Evolutionary conservation across 2,113 vertebrate genomes (phyloP), one percentile per base, ranked within the genome.

Genomic region (Tragelaphus buxtoni): DNA sequence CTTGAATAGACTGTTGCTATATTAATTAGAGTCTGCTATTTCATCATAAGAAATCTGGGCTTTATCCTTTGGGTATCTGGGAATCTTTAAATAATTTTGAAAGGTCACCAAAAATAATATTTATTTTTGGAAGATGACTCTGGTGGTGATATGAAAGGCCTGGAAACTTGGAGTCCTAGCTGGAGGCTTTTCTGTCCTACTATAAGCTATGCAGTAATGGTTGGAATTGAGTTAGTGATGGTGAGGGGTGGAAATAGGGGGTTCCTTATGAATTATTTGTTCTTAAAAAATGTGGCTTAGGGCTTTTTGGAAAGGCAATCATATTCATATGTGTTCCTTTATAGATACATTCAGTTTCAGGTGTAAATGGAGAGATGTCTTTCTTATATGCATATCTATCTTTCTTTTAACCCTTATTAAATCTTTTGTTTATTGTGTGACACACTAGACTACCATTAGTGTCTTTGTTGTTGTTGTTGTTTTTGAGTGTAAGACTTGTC

Each of bases 51-150:
- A 92, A 83, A 49, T 32, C 18, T 81, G 13, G 35, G 39, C 28
- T 92, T 92, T 95, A 17, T 88, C 39, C 17, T 79, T 74, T n/a
- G 49, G 5, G 9, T 92, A 56, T 91, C 49, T 81, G 69, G 45
- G 32, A 76, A 26, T 65, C 30, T 53, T 92, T 80, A 47, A 61
- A 93, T 45, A 90, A 88, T 74, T 92, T 87, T 95, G 74, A 91
- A 20, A 91, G 47, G 24, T 49, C 4, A 53, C 9, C 85, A 95
- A 80, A 91, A 13, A 22, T 49, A 87, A 42, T 53, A 51, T 88
- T 88, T 95, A n/a, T 47, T 96, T 96, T 89, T 88, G 60, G 53
- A 72, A 80, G n/a, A 63, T 88, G 18, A n/a, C 18, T 61, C 16
- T 91, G 77, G 74, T 49, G 49, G 9, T 92, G n/a, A 74, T 14